Evolutionary conservation across 1,140 invertebrate species (phyloP).

Genomic region (Nephotettix cincticeps): DNA sequence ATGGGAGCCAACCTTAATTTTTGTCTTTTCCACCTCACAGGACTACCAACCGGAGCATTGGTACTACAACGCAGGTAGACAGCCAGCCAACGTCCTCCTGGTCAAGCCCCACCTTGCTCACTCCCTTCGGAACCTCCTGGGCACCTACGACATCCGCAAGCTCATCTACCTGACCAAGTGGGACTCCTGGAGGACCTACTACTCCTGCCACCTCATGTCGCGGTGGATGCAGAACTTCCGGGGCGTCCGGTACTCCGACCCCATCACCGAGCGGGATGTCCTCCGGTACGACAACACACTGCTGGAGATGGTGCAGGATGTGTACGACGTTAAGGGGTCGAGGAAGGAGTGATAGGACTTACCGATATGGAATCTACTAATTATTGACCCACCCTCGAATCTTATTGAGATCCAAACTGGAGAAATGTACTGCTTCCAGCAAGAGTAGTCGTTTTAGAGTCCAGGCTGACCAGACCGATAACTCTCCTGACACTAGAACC

Average conservation of each 20-base stretch:
- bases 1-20: too few species aligned
- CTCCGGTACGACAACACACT: constrained; percentile 8
- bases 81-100: constrained; percentile 39
- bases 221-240: neutral
- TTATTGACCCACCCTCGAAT: too few species aligned
- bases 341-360: neutral
- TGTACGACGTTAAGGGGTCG: neutral
- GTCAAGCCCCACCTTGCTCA: constrained; percentile 40
- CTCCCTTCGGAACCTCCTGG: constrained; percentile 39
- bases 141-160: constrained; percentile 30
- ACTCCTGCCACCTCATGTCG: constrained; percentile 27
- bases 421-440: too few species aligned
- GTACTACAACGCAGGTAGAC: constrained; percentile 45
- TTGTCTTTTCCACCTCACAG: neutral
- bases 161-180: constrained; percentile 24
- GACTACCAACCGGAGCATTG: constrained; percentile 39
- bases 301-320: neutral
- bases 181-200: constrained; percentile 33
- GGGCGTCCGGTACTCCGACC: neutral
- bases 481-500: too few species aligned
- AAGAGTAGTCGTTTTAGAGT: too few species aligned
- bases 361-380: too few species aligned
- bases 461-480: too few species aligned
- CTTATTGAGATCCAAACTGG: too few species aligned
- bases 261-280: neutral